Evolutionary conservation across 2,797 vertebrate species (phyloP), one percentile per base, ranked within the genome.

Genomic region (Pseudomugil gertrudae): DNA sequence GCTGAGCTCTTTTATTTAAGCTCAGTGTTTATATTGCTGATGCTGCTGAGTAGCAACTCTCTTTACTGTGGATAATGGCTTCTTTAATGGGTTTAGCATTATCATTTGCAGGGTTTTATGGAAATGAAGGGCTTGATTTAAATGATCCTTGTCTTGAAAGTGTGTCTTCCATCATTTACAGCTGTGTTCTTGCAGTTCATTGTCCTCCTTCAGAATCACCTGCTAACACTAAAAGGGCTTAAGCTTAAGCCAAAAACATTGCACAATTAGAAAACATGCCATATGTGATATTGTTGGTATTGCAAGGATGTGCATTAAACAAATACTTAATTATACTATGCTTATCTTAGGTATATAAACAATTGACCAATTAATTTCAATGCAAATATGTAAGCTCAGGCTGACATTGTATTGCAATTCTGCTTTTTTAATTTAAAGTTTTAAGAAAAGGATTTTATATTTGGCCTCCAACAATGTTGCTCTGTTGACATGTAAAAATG

Each of bases 11-110:
- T 58, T 58, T 52, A 67, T 52, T 51, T 51, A 26, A 38, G 30
- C 47, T 80, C 63, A 21, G 58, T 81, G 63, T 77, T n/a, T 30
- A 13, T 65, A 67, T 56, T 66, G 73, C 64, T 72, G 63, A 78
- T 72, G 66, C 55, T 63, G 66, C 65, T 74, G 72, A 64, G 66
- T 35, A 59, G 51, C 54, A 69, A 32, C 56, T 29, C 61, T 59
- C 56, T 63, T 55, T 65, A 54, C 74, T 56, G 2, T 30, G 57
- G 55, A 19, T 88, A 81, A 87, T 85, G 66, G 69, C 66, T 61
- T 75, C 54, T 76, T 55, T 86, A 85, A 87, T 81, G 80, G 72
- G 38, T 66, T 43, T 52, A 82, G 64, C 66, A 55, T 79, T 83
- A 84, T 76, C 79, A 51, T n/a, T 72, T 61, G 48, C 47, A 66